A percentile compares a stretch with the other conserved stretches of the same genome.
Evolutionary conservation across 2,888 invertebrate genomes (phyloP).

Genomic region (Aphidius colemani): DNA sequence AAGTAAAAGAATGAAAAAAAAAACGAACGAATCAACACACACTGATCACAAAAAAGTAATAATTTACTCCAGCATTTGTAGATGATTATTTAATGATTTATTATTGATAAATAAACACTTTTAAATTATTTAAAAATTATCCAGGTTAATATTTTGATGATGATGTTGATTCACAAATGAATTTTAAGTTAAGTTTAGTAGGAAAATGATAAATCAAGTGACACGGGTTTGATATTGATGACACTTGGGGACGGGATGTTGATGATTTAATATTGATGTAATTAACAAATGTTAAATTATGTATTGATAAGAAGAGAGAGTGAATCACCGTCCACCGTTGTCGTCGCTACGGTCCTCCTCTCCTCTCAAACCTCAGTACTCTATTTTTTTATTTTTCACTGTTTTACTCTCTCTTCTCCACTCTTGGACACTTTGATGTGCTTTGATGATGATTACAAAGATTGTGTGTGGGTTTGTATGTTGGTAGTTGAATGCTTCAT

Average conservation of each 20-base stretch:
- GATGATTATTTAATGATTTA: not conserved
- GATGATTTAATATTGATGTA: not conserved
- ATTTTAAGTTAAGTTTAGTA: not conserved
- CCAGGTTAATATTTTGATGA: not conserved
- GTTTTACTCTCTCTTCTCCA: too few relatives aligned
- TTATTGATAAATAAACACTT: too few relatives aligned
- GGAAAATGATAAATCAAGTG: not conserved
- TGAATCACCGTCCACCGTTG: constrained; percentile 49
- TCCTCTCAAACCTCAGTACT: too few relatives aligned
- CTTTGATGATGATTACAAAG: too few relatives aligned
- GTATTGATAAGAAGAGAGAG: constrained; percentile 37
- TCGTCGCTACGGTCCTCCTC: constrained; percentile 43
- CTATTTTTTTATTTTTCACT: constrained; percentile 3
- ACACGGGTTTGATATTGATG: constrained; percentile 10
- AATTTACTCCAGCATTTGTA: not conserved
- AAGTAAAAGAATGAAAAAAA: not conserved
- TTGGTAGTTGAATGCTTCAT: too few relatives aligned
- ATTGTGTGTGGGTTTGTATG: too few relatives aligned
- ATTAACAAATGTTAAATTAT: constrained; percentile 10
- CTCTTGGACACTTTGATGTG: too few relatives aligned
- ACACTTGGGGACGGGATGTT: constrained; percentile 2
- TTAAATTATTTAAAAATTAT: not conserved
- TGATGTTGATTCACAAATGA: not conserved
- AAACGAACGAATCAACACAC: not conserved
- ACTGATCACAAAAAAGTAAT: not conserved